phyloP scores from a whole-genome alignment of 1,140 invertebrate species.

The Drosophila insularis region DNA sequence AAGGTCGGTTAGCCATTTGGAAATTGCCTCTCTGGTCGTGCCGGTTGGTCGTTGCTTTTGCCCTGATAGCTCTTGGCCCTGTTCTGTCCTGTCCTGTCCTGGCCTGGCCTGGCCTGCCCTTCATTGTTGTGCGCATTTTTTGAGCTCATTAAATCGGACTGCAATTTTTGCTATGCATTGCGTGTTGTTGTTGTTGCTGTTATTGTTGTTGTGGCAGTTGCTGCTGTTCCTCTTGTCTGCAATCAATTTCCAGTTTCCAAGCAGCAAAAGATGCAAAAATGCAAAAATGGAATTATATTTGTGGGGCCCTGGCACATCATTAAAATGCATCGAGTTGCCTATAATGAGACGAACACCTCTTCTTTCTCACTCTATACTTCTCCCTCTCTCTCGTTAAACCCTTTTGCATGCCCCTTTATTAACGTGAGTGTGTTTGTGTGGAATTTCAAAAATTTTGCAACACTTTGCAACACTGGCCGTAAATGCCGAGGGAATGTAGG shows the following conservation, averaged over 20 bases:
- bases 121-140: constrained; percentile 76
- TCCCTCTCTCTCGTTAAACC: constrained; percentile 6
- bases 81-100: constrained; percentile 34
- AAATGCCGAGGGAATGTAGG: constrained; percentile 1
- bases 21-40: constrained; percentile 45
- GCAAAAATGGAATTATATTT: constrained; percentile 74
- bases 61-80: constrained; percentile 1
- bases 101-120: constrained; percentile 44
- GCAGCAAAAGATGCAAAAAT: constrained; percentile 73
- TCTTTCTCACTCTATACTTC: background rate
- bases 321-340: constrained; percentile 71
- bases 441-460: constrained; percentile 54
- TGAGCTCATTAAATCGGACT: constrained; percentile 74
- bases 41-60: background rate
- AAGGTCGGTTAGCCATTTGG: constrained; percentile 32
- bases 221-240: constrained; percentile 40
- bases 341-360: constrained; percentile 65
- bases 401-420: constrained; percentile 41
- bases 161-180: constrained; percentile 64
- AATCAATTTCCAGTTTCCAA: constrained; percentile 76
- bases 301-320: constrained; percentile 65
- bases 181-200: constrained; percentile 46
- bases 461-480: constrained; percentile 16
- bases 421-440: constrained; percentile 10
- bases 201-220: constrained; percentile 22